phyloP scores from a whole-genome alignment of 2,888 invertebrate genomes.

The Chymomyza caudatula region DNA sequence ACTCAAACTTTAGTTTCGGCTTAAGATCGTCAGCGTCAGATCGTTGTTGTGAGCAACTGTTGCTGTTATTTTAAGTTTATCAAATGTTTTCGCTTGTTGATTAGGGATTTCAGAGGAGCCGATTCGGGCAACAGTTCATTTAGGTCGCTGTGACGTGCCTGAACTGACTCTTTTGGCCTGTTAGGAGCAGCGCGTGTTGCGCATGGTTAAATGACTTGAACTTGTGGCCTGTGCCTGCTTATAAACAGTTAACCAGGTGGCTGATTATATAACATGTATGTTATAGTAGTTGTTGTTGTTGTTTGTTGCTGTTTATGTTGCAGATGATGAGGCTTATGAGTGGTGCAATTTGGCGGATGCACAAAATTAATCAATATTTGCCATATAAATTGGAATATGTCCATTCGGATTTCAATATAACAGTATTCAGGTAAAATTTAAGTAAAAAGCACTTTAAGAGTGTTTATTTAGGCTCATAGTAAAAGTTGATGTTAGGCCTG shows the following conservation, averaged over 20 bases:
- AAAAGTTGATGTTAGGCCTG: too few relatives aligned
- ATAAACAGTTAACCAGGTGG: conserved; percentile 32
- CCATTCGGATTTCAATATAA: too few relatives aligned
- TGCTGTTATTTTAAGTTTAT: conserved; percentile 43
- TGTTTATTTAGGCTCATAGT: too few relatives aligned
- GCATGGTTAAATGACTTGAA: conserved; percentile 46
- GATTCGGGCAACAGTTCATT: conserved; percentile 56
- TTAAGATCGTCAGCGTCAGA: conserved; percentile 60
- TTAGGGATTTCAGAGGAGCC: background rate
- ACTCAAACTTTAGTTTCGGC: conserved; percentile 30
- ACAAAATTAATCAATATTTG: background rate
- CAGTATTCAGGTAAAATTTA: too few relatives aligned
- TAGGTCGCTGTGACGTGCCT: conserved; percentile 54
- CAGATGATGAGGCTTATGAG: background rate
- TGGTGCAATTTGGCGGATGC: background rate
- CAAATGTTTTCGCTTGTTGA: conserved; percentile 50
- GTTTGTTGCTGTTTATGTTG: background rate
- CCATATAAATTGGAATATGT: too few relatives aligned
- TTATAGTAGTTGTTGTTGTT: too few relatives aligned
- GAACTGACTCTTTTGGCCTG: background rate
- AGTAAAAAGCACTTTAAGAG: too few relatives aligned
- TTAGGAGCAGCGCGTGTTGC: conserved; percentile 48
- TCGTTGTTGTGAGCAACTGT: conserved; percentile 21
- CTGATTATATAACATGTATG: background rate
- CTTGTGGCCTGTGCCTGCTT: conserved; percentile 17